A percentile compares a stretch with the other conserved stretches of the same genome.
phyloP scores from a whole-genome alignment of 2,113 vertebrate genomes.

The Cranoglanis bouderius region DNA sequence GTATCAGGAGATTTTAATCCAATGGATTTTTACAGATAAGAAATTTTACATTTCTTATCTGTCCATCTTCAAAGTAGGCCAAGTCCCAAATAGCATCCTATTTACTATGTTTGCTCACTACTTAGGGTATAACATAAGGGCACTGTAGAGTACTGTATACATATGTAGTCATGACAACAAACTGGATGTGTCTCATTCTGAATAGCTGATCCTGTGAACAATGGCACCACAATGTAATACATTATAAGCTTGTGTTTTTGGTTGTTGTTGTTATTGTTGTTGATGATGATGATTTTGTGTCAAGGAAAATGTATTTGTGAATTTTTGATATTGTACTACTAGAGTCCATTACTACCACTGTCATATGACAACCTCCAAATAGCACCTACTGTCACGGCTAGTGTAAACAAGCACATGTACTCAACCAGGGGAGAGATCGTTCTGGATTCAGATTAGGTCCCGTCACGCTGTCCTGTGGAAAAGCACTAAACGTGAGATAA shows the following conservation, averaged over 20 bases:
- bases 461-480: neutral
- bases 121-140: neutral
- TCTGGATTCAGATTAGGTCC: neutral
- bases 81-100: neutral
- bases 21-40: too few species aligned
- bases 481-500: neutral
- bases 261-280: neutral
- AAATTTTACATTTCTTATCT: neutral
- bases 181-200: neutral
- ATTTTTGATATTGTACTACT: neutral
- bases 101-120: neutral
- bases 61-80: neutral
- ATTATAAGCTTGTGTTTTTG: neutral
- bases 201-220: neutral
- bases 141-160: neutral
- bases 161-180: neutral
- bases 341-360: neutral
- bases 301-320: neutral
- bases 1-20: too few species aligned
- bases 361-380: neutral
- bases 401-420: neutral
- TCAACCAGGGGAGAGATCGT: neutral
- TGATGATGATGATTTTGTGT: neutral
- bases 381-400: neutral
- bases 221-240: neutral